A percentile compares a stretch with the other conserved stretches of the same genome.
Conservation (phyloP, 2,797 vertebrate species). For the Amniataba percoides region DNA sequence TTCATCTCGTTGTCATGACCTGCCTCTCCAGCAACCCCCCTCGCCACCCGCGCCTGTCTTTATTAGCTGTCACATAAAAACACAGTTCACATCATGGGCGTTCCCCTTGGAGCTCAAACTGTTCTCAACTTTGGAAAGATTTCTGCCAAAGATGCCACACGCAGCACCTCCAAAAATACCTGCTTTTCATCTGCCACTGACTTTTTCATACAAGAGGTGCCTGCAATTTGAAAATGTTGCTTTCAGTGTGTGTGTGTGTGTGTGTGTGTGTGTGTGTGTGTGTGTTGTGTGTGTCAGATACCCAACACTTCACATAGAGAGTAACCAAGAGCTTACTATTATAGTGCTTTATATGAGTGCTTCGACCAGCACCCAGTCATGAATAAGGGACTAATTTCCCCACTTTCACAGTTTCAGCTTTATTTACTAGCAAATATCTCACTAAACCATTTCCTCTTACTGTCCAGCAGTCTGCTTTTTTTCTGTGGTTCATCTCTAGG, state of each 20-base stretch:
- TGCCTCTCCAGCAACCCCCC: neutral
- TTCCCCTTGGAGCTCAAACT: neutral
- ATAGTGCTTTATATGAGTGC: neutral
- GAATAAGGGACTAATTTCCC: neutral
- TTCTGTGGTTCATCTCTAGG: neutral
- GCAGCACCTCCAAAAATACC: neutral
- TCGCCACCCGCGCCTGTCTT: neutral
- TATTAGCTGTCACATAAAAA: constrained; percentile 15
- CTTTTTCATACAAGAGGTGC: neutral
- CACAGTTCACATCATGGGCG: too few relatives aligned
- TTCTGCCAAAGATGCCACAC: neutral
- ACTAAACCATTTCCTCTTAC: too few relatives aligned
- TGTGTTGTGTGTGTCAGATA: neutral
- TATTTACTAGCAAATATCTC: neutral
- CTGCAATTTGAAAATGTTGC: neutral
- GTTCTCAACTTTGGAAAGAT: constrained; percentile 3
- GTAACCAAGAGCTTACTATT: neutral
- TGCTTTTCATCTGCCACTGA: neutral
- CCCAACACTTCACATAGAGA: neutral
- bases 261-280: neutral
- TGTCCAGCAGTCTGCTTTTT: neutral
- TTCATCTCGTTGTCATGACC: constrained; percentile 16
- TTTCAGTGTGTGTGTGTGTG: neutral
- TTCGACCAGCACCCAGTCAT: neutral
- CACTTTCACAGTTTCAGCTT: neutral